Conservation (phyloP, 2,888 invertebrate species). For the Rhogogaster chlorosoma region DNA sequence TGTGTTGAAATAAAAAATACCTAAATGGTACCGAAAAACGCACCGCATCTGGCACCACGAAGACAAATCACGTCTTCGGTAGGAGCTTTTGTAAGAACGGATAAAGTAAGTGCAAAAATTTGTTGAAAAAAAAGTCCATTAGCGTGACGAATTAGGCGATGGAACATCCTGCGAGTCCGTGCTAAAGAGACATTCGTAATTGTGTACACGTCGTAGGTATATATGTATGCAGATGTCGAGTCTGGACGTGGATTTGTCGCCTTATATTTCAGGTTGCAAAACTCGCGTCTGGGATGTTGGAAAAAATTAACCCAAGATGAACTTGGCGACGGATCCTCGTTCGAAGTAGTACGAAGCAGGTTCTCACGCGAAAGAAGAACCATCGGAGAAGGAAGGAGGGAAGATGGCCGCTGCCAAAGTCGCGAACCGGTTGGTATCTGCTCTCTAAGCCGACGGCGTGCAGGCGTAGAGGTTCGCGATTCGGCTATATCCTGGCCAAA, state of each 20-base stretch:
- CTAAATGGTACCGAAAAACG: background rate
- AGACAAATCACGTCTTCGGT: slow-evolving; percentile 41
- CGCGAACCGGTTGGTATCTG: slow-evolving; percentile 75
- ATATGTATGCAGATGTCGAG: background rate
- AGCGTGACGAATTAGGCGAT: slow-evolving; percentile 2
- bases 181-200: background rate
- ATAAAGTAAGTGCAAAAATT: background rate
- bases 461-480: slow-evolving; percentile 51
- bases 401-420: slow-evolving; percentile 75
- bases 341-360: slow-evolving; percentile 63
- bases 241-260: background rate
- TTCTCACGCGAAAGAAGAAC: slow-evolving; percentile 64
- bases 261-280: background rate
- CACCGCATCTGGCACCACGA: background rate
- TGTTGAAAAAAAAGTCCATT: slow-evolving; percentile 14
- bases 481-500: slow-evolving; percentile 17
- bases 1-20: background rate
- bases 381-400: slow-evolving; percentile 61
- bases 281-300: background rate
- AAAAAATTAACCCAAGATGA: slow-evolving; percentile 46
- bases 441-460: slow-evolving; percentile 69
- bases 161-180: background rate
- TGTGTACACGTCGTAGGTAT: background rate
- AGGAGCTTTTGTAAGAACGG: background rate
- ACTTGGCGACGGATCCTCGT: slow-evolving; percentile 27